These are phyloP conservation scores for Zosterops pallidus DNA, from an alignment of 2,113 vertebrate species.

Conservation along the genomic window DNA sequence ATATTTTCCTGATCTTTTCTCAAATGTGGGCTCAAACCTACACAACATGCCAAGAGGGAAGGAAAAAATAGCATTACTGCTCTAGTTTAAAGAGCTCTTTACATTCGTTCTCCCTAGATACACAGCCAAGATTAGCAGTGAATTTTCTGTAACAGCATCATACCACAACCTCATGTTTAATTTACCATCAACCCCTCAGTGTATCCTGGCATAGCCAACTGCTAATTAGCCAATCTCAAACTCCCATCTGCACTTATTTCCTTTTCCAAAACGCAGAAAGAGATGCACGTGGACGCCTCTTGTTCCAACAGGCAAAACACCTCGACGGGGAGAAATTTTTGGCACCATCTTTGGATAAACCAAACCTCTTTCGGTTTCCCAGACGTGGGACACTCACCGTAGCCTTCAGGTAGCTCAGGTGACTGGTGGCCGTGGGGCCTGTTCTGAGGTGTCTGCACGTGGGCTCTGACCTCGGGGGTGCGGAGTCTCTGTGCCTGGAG, in stretches of 20 bases:
- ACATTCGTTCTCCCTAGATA: constrained; percentile 47
- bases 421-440: constrained; percentile 93
- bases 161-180: constrained; percentile 52
- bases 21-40: constrained; percentile 41
- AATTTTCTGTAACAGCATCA: constrained; percentile 37
- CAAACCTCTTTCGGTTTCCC: accelerated
- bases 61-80: constrained; percentile 55
- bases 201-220: constrained; percentile 32
- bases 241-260: background rate
- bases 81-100: constrained; percentile 59
- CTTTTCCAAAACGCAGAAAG: background rate
- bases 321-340: background rate
- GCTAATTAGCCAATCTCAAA: constrained; percentile 38
- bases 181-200: constrained; percentile 50
- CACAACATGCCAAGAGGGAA: constrained; percentile 37
- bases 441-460: constrained; percentile 90
- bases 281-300: background rate
- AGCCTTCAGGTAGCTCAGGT: constrained; percentile 94
- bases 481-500: constrained; percentile 89
- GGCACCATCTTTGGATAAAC: background rate
- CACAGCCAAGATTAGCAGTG: constrained; percentile 57
- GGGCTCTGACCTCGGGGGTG: constrained; percentile 85
- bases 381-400: constrained; percentile 77
- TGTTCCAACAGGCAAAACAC: background rate
- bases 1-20: constrained; percentile 5